A percentile compares a stretch with the other conserved stretches of the same genome.
phyloP scores from a whole-genome alignment of 2,797 vertebrate species.

The Anableps anableps region DNA sequence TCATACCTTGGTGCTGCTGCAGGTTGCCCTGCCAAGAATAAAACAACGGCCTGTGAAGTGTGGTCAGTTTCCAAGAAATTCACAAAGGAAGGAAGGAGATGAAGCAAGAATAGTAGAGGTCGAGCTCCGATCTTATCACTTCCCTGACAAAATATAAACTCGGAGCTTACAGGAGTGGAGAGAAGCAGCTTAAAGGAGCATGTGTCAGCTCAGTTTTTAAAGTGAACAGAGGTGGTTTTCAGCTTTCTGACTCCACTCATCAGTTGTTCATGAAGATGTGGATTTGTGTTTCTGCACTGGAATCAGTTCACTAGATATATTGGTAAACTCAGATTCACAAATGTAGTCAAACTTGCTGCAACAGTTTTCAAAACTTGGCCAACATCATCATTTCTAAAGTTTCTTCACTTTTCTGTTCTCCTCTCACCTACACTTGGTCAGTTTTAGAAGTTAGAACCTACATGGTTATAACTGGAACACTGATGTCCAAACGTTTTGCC shows the following conservation, averaged over 20 bases:
- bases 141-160: not conserved
- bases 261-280: not conserved
- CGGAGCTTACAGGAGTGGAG: not conserved
- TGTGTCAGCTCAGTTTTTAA: not conserved
- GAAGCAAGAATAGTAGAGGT: not conserved
- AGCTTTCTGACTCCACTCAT: not conserved
- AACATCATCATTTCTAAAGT: not conserved
- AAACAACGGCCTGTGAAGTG: not conserved
- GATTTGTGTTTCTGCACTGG: too few species aligned
- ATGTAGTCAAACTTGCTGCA: not conserved
- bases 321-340: not conserved
- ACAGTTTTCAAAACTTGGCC: not conserved
- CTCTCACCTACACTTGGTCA: not conserved
- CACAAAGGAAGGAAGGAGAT: conserved; percentile 9
- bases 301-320: not conserved
- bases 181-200: not conserved
- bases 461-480: too few species aligned
- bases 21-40: conserved; percentile 15
- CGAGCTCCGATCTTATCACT: not conserved
- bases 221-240: not conserved
- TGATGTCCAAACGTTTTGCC: too few species aligned
- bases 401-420: not conserved
- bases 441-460: not conserved
- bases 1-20: not conserved
- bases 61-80: conserved; percentile 14